Base-by-base conservation (phyloP, 2,113 vertebrate genomes). In the Smithornis capensis region DNA sequence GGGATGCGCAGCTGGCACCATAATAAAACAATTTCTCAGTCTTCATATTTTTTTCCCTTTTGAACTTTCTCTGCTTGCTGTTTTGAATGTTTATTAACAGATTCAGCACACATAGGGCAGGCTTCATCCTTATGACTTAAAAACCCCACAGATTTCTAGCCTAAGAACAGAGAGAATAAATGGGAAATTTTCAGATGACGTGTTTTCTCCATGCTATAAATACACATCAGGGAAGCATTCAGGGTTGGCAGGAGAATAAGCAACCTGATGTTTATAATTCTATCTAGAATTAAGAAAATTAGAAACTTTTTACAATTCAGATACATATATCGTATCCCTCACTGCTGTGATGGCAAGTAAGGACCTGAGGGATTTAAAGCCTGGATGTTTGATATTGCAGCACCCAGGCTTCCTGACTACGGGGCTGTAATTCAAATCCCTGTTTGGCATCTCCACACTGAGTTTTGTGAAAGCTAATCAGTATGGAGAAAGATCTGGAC, bases 21-120 rank as follows among this genome's bases (percentile, higher is more conserved):
- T 4, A 28, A 4, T 3, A 6, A 18, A 63, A 14, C 12, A 6
- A 19, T 27, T 12, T 31, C 35, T 42, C 38, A 2, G 0, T 11
- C 60, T 29, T 35, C 74, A 4, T 7, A 55, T 55, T 14, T 13
- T 13, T 25, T 10, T 1, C 5, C 27, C 3, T 18, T 18, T 17
- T 18, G 31, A 38, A 40, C n/a, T 31, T 31, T 45, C 27, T 76
- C 33, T 68, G 15, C 52, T 68, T 25, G 47, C 47, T 28, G 16
- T 45, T 82, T 65, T 28, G 23, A 42, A 8, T 22, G 40, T 11
- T 49, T n/a, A 8, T 44, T 29, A 31, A 31, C 50, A 57, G 49
- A 62, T 44, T 28, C 40, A 29, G 35, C 2, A 3, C n/a, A 16
- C 4, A 1, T 9, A 16, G 18, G 33, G n/a, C 15, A 35, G 53